A percentile compares a stretch with the other conserved stretches of the same genome.
Evolutionary conservation across 2,113 vertebrate species (phyloP).

Genomic region (Stigmatopora nigra): DNA sequence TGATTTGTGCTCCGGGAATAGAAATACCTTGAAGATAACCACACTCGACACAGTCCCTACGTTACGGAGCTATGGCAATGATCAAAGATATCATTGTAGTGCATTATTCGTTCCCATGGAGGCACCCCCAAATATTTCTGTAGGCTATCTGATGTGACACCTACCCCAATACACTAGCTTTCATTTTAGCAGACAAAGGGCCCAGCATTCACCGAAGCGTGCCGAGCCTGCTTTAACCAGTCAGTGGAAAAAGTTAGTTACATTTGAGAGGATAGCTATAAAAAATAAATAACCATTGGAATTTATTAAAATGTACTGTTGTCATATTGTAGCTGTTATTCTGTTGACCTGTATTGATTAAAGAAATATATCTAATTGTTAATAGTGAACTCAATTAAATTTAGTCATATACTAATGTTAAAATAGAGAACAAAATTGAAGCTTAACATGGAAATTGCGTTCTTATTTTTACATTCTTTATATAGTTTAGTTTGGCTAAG

Average conservation of each 20-base stretch:
- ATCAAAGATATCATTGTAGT: slow-evolving; percentile 91
- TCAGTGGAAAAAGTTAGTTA: slow-evolving; percentile 10
- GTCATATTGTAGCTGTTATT: not conserved
- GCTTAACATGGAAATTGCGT: not conserved
- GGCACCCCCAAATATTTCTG: slow-evolving; percentile 73
- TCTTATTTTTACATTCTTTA: too few relatives aligned
- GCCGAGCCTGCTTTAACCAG: slow-evolving; percentile 43
- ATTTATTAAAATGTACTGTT: not conserved
- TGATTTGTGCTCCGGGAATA: slow-evolving; percentile 86
- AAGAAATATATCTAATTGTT: not conserved
- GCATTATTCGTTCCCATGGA: slow-evolving; percentile 77
- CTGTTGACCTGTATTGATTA: not conserved
- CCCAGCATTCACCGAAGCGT: slow-evolving; percentile 21
- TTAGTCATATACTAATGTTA: not conserved
- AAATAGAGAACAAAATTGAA: not conserved
- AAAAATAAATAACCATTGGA: not conserved
- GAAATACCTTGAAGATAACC: slow-evolving; percentile 90
- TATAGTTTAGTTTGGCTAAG: not conserved
- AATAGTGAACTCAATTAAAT: not conserved
- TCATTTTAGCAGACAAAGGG: slow-evolving; percentile 56
- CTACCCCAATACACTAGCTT: slow-evolving; percentile 63
- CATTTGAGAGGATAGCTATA: not conserved
- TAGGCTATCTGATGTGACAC: slow-evolving; percentile 75
- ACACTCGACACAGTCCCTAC: slow-evolving; percentile 81
- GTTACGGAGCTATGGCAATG: slow-evolving; percentile 77